Conservation (phyloP, 2,888 invertebrate genomes). For the Yponomeuta sedellus region DNA sequence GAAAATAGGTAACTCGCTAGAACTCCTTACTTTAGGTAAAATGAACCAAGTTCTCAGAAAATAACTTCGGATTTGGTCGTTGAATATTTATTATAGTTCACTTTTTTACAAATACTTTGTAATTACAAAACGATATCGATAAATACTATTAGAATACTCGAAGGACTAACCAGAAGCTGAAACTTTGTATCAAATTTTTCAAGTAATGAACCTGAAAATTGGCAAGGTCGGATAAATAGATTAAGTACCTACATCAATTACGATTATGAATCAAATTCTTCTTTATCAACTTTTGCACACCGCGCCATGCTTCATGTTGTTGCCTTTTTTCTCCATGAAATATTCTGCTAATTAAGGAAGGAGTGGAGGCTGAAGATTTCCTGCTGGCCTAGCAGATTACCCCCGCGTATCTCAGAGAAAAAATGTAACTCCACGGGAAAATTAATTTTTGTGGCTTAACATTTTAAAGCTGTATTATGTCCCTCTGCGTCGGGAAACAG, state of each 20-base stretch:
- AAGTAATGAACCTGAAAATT: no score
- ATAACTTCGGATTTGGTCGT: not conserved
- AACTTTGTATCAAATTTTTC: no score
- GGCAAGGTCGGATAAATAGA: not conserved
- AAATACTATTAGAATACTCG: no score
- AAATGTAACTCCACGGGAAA: conserved; percentile 48
- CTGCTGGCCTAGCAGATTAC: conserved; percentile 67
- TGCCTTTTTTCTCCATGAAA: conserved; percentile 55
- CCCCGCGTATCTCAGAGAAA: conserved; percentile 52
- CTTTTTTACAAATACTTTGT: no score
- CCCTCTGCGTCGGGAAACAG: conserved; percentile 12
- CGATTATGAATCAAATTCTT: conserved; percentile 23
- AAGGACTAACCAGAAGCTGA: no score
- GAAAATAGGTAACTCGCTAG: conserved; percentile 35
- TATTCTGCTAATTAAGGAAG: conserved; percentile 71
- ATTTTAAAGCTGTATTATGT: conserved; percentile 37
- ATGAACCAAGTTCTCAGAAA: not conserved
- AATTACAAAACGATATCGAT: no score
- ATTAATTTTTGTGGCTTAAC: conserved; percentile 52
- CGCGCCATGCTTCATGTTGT: conserved; percentile 58
- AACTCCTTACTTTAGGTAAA: conserved; percentile 15
- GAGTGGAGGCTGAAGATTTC: conserved; percentile 67
- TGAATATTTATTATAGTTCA: no score
- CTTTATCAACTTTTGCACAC: conserved; percentile 51
- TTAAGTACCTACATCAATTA: conserved; percentile 24